A percentile compares a stretch with the other conserved stretches of the same genome.
Evolutionary conservation across 2,888 invertebrate species (phyloP).

Genomic region (Empis stercorea): DNA sequence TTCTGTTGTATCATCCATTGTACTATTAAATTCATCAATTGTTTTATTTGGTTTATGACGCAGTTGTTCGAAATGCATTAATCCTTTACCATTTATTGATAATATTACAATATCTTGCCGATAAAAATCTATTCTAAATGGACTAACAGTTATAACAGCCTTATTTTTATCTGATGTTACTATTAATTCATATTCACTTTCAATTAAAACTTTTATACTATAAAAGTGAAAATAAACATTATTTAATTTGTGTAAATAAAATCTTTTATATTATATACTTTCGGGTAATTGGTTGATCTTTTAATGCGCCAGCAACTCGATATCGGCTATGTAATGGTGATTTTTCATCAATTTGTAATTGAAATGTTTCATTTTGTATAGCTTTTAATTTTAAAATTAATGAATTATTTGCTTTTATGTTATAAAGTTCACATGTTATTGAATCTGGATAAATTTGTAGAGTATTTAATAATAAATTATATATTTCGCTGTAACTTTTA

Average conservation of each 20-base stretch:
- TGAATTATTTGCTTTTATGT: conserved; percentile 39
- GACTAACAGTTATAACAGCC: conserved; percentile 55
- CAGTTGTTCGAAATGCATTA: conserved; percentile 84
- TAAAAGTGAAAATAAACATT: background rate
- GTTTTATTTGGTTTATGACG: conserved; percentile 45
- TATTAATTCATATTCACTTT: conserved; percentile 42
- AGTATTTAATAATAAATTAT: conserved; percentile 54
- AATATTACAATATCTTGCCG: conserved; percentile 57
- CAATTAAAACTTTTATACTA: conserved; percentile 42
- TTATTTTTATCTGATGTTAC: conserved; percentile 45
- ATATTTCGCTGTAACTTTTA: conserved; percentile 60
- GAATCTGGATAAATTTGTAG: conserved; percentile 53
- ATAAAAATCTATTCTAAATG: conserved; percentile 76
- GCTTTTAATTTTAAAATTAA: conserved; percentile 33
- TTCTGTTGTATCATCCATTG: conserved; percentile 14
- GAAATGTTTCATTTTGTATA: conserved; percentile 55
- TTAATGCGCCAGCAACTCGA: conserved; percentile 60
- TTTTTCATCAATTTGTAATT: conserved; percentile 74
- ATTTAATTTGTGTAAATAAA: background rate
- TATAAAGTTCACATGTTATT: conserved; percentile 56
- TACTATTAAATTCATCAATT: conserved; percentile 23
- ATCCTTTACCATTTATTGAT: conserved; percentile 75
- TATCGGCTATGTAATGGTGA: conserved; percentile 65
- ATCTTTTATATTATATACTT: conserved; percentile 39
- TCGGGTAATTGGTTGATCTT: conserved; percentile 57